Conservation (phyloP, 2,888 invertebrate genomes). For the Nomada hirtipes region DNA sequence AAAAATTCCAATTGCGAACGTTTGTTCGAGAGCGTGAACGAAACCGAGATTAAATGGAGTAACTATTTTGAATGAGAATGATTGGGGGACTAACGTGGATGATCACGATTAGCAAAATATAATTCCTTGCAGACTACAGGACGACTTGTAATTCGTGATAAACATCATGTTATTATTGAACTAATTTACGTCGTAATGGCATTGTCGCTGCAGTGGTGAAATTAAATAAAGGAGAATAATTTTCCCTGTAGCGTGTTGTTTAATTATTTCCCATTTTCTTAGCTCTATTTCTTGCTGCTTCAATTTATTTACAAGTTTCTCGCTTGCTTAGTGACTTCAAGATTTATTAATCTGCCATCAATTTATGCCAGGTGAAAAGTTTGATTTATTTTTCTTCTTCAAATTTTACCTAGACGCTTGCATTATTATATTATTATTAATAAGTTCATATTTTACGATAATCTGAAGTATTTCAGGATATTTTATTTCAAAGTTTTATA, state of each 20-base stretch:
- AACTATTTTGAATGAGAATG: neutral
- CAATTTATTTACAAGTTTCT: neutral
- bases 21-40: neutral
- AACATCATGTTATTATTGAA: slow-evolving; percentile 38
- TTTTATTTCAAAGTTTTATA: too few species aligned
- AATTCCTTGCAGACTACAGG: slow-evolving; percentile 40
- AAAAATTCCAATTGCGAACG: neutral
- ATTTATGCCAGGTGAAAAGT: too few species aligned
- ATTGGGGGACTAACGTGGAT: slow-evolving; percentile 11
- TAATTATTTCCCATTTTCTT: neutral
- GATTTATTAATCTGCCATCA: neutral
- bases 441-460: too few species aligned
- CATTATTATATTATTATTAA: too few species aligned
- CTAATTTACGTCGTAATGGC: slow-evolving; percentile 22
- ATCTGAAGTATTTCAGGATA: too few species aligned
- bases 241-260: slow-evolving; percentile 8
- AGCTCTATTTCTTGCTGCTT: neutral
- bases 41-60: neutral
- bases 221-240: slow-evolving; percentile 55
- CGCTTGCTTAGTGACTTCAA: neutral
- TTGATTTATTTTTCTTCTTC: neutral
- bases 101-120: slow-evolving; percentile 21
- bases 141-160: slow-evolving; percentile 34
- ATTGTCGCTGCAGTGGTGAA: slow-evolving; percentile 44
- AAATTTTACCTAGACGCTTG: too few species aligned